Base-by-base conservation (phyloP, 2,888 invertebrate species). In the Stenichneumon culpator region DNA sequence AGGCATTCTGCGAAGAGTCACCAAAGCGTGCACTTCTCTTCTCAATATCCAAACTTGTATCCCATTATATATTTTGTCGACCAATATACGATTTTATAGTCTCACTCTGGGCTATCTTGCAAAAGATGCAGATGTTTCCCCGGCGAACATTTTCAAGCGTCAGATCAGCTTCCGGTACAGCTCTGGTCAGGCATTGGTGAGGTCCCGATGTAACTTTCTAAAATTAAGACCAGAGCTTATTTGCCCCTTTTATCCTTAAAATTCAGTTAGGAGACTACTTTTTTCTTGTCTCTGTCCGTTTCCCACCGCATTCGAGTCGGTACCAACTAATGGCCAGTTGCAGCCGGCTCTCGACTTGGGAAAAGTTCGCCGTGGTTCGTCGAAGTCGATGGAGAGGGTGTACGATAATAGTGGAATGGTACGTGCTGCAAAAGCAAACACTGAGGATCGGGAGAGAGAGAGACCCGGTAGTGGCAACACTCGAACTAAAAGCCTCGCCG, bases 401-500 rank as follows among this genome's bases (percentile, higher is more conserved):
- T 25, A 36, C 75, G 63, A 68, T 83, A 73, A 73, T 73, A 73
- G 47, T 68, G 52, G 72, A 78, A 60, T 50, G 77, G 73, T 63
- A 32, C 50, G 36, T 50, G 68, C 44, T n/a, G 72, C 50, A 54
- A 81, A 78, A 50, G 60, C 75, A 82, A 81, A 84, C 84, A 84
- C 32, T 50, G 65, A 68, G 16, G 54, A 39, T 19, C 44, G 67
- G 50, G 63, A n/a, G 36, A 57, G 32, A 32, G 32, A 32, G 63
- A 44, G 39, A 57, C 39, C 25, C 19, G 14, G 52, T 75, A 44
- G 75, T 60, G 65, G 44, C 69, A 75, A 84, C 78, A 84, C 84
- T 84, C 73, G 69, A 82, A 79, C 78, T 82, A 82, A 84, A 81
- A 84, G 84, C 81, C 63, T 28, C 54, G 68, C 50, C 39, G 44